Percentiles rank a stretch among this genome's conserved stretches.
Conservation (phyloP, 2,113 vertebrate genomes). For the Engystomops pustulosus region DNA sequence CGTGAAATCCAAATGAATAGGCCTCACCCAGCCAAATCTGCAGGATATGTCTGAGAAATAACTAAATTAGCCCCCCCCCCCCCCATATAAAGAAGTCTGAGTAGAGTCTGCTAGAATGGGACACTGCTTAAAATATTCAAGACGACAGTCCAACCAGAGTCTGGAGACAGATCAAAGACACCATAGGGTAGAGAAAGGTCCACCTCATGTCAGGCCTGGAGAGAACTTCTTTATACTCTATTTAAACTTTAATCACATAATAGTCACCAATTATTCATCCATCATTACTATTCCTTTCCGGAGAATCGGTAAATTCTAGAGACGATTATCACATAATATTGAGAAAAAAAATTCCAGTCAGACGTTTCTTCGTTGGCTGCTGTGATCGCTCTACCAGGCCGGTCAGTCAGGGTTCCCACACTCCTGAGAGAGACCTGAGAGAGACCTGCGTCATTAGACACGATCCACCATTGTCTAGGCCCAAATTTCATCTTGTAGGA, state of each 20-base stretch:
- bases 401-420: too few relatives aligned
- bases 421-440: too few relatives aligned
- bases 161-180: constrained; percentile 49
- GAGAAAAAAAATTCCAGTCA: not conserved
- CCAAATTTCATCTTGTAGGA: too few relatives aligned
- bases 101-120: fast-evolving
- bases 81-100: not conserved
- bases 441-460: too few relatives aligned
- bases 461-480: too few relatives aligned
- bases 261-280: not conserved
- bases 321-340: not conserved
- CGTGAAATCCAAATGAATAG: constrained; percentile 73
- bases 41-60: constrained; percentile 58
- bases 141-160: not conserved
- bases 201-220: constrained; percentile 23
- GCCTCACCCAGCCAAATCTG: constrained; percentile 55
- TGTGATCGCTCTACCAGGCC: too few relatives aligned
- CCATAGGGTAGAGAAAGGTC: constrained; percentile 29
- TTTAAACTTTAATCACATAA: constrained; percentile 25
- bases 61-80: constrained; percentile 60
- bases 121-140: not conserved
- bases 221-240: constrained; percentile 35
- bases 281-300: not conserved
- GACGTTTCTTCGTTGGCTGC: too few relatives aligned
- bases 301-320: not conserved